Percentiles rank a stretch among this genome's conserved stretches.
phyloP scores from a whole-genome alignment of 2,888 invertebrate genomes.

The Notodonta ziczac region DNA sequence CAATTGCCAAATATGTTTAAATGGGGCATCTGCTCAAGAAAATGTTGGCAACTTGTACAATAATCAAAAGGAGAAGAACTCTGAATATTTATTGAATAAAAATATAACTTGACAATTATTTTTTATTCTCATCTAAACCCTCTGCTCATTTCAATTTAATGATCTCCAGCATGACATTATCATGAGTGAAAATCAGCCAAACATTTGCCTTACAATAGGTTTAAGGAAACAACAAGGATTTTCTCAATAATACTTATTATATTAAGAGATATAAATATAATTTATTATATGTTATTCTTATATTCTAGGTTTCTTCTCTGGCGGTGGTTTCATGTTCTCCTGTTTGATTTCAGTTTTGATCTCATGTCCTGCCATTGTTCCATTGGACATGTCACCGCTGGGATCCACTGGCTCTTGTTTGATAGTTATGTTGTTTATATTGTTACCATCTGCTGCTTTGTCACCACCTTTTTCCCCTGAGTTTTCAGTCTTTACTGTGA shows the following conservation, averaged over 20 bases:
- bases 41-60: conserved; percentile 67
- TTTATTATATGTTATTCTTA: conserved; percentile 28
- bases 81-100: conserved; percentile 35
- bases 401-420: conserved; percentile 81
- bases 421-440: conserved; percentile 69
- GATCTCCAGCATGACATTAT: no score
- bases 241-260: no score
- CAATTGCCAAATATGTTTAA: conserved; percentile 71
- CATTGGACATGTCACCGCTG: conserved; percentile 74
- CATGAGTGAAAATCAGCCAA: no score
- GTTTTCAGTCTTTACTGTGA: conserved; percentile 75
- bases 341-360: conserved; percentile 88
- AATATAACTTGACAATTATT: neutral
- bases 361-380: conserved; percentile 78
- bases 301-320: conserved; percentile 91
- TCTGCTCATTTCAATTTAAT: no score
- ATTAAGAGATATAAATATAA: no score
- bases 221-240: no score
- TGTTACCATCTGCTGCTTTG: conserved; percentile 65
- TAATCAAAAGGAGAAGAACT: conserved; percentile 65
- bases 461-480: conserved; percentile 67
- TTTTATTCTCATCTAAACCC: neutral
- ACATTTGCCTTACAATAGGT: no score
- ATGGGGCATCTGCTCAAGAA: conserved; percentile 46
- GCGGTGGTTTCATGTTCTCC: conserved; percentile 94